Evolutionary conservation across 2,113 vertebrate species (phyloP).

Genomic region (Argyrosomus japonicus): DNA sequence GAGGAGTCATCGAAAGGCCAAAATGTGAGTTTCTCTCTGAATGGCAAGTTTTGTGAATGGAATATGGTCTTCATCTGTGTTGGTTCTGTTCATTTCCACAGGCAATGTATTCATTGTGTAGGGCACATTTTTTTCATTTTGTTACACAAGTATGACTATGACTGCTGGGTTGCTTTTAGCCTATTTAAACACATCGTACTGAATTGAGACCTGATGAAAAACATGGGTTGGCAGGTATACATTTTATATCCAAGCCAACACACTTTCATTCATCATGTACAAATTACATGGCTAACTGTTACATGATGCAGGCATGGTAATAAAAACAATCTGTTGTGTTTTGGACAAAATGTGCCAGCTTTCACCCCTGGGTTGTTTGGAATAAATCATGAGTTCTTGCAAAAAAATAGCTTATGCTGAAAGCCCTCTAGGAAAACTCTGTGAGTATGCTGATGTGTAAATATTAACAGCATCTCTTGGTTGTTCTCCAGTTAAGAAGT

Average conservation of each 20-base stretch:
- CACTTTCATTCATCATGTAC: slow-evolving; percentile 32
- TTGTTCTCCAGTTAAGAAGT: slow-evolving; percentile 12
- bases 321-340: slow-evolving; percentile 52
- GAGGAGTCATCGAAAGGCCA: background rate
- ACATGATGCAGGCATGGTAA: slow-evolving; percentile 38
- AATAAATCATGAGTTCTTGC: slow-evolving; percentile 20
- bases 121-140: background rate
- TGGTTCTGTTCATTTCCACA: slow-evolving; percentile 4
- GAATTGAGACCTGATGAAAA: slow-evolving; percentile 30
- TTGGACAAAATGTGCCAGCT: slow-evolving; percentile 23
- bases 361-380: slow-evolving; percentile 35
- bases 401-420: slow-evolving; percentile 23
- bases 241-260: slow-evolving; percentile 36
- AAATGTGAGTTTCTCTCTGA: background rate
- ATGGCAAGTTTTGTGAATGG: background rate
- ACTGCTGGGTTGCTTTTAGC: background rate
- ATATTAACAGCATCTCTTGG: slow-evolving; percentile 12
- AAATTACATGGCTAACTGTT: slow-evolving; percentile 41
- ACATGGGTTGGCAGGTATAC: slow-evolving; percentile 16
- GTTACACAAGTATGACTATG: slow-evolving; percentile 1
- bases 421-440: slow-evolving; percentile 30
- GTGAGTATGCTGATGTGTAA: background rate
- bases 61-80: background rate
- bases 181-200: background rate
- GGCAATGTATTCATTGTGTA: background rate